These are phyloP conservation scores for Himalopsyche tibetana DNA, from an alignment of 2,888 invertebrate species.

Conservation along the genomic window DNA sequence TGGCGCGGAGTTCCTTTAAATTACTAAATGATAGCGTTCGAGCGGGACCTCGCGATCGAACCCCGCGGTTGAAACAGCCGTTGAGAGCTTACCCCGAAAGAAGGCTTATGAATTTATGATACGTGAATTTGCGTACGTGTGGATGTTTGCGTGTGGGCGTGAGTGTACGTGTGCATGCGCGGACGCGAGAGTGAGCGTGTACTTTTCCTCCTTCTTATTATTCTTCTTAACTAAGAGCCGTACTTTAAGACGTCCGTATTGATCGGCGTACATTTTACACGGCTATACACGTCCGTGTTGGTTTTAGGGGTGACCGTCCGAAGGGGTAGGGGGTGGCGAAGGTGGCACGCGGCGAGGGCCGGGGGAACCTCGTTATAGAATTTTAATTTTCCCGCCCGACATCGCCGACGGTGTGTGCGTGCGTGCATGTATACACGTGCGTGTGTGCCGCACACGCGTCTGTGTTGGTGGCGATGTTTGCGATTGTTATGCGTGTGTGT, in stretches of 20 bases:
- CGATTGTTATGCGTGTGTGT: slow-evolving; percentile 12
- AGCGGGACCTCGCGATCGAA: not conserved
- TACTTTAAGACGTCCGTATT: slow-evolving; percentile 66
- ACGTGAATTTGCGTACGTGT: slow-evolving; percentile 66
- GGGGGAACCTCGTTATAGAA: slow-evolving; percentile 65
- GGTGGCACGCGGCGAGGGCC: slow-evolving; percentile 50
- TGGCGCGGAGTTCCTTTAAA: too few species aligned
- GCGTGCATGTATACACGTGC: slow-evolving; percentile 53
- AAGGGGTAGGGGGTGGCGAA: slow-evolving; percentile 50
- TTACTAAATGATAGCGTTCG: too few species aligned
- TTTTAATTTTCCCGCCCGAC: slow-evolving; percentile 65
- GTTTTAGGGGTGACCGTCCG: slow-evolving; percentile 59
- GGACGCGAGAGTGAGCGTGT: slow-evolving; percentile 59
- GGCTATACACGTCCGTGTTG: slow-evolving; percentile 64
- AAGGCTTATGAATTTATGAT: slow-evolving; percentile 65
- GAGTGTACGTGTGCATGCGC: slow-evolving; percentile 58
- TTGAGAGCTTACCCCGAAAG: slow-evolving; percentile 35
- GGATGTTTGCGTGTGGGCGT: slow-evolving; percentile 64
- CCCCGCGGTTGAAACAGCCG: slow-evolving; percentile 24
- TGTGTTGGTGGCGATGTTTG: slow-evolving; percentile 28
- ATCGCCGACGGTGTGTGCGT: slow-evolving; percentile 55
- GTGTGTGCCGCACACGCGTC: slow-evolving; percentile 25
- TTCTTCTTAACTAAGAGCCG: slow-evolving; percentile 66
- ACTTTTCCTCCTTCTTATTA: slow-evolving; percentile 66
- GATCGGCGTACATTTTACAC: slow-evolving; percentile 66